Conservation (phyloP, 2,797 vertebrate species). For the Eidolon dupreanum region DNA sequence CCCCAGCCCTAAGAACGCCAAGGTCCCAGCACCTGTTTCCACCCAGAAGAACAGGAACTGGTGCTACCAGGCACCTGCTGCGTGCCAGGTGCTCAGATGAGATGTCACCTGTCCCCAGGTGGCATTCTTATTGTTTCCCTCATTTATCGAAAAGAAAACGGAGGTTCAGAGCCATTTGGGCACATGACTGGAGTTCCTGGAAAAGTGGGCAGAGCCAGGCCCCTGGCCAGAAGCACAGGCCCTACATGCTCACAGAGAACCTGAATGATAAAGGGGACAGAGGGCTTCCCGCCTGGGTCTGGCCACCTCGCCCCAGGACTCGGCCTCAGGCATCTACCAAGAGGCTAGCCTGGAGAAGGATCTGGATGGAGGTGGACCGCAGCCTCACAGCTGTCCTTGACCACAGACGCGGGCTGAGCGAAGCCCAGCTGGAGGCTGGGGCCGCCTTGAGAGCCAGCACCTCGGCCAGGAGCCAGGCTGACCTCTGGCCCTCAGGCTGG, state of each 20-base stretch:
- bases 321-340: background rate
- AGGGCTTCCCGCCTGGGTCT: background rate
- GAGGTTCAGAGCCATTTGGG: background rate
- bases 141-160: background rate
- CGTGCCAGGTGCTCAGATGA: background rate
- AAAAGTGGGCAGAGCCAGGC: background rate
- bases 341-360: background rate
- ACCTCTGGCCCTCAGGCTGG: background rate
- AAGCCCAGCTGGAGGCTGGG: background rate
- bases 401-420: background rate
- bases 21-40: no score
- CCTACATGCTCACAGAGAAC: background rate
- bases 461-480: background rate
- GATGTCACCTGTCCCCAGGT: background rate
- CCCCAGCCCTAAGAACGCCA: background rate
- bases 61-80: background rate
- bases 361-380: background rate
- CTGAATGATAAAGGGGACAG: background rate
- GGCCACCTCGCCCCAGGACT: background rate
- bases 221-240: background rate
- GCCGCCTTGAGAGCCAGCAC: background rate
- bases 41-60: background rate
- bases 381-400: background rate
- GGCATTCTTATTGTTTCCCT: no score
- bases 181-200: background rate